These are phyloP conservation scores for Lottia gigantea DNA, from an alignment of 2,888 invertebrate species.

Conservation along the genomic window DNA sequence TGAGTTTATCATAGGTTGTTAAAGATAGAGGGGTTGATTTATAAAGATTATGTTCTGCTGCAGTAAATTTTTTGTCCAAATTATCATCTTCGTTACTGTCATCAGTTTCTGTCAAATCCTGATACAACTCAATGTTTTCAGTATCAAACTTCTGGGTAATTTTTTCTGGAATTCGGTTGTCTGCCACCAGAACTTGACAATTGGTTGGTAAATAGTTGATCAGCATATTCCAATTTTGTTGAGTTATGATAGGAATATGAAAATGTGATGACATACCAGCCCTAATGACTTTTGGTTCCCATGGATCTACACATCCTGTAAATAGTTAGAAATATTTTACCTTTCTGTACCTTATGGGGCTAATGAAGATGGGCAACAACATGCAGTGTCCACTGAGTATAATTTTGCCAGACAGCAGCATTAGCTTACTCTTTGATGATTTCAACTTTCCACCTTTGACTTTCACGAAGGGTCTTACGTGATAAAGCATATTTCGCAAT, in stretches of 20 bases:
- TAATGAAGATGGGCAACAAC: too few relatives aligned
- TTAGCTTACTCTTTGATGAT: too few relatives aligned
- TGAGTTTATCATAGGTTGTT: conserved; percentile 36
- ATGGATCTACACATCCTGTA: conserved; percentile 85
- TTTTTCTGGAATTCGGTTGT: conserved; percentile 28
- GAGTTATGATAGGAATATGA: conserved; percentile 77
- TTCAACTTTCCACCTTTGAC: too few relatives aligned
- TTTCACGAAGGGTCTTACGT: too few relatives aligned
- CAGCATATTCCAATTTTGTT: conserved; percentile 77
- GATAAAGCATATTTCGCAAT: too few relatives aligned
- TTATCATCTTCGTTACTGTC: conserved; percentile 26
- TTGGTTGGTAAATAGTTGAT: conserved; percentile 70
- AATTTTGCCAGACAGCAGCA: too few relatives aligned
- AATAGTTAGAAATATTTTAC: neutral
- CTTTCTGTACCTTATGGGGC: too few relatives aligned
- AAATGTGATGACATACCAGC: conserved; percentile 89
- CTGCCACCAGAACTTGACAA: conserved; percentile 57
- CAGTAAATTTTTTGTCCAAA: conserved; percentile 11
- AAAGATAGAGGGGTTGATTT: conserved; percentile 37
- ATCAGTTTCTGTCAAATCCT: neutral
- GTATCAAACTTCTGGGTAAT: neutral
- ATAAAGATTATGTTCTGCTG: conserved; percentile 25
- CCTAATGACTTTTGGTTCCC: conserved; percentile 89
- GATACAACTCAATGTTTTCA: neutral
- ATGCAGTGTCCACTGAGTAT: too few relatives aligned